A percentile compares a stretch with the other conserved stretches of the same genome.
Conservation (phyloP, 2,888 invertebrate species). For the Crocallis elinguaria region DNA sequence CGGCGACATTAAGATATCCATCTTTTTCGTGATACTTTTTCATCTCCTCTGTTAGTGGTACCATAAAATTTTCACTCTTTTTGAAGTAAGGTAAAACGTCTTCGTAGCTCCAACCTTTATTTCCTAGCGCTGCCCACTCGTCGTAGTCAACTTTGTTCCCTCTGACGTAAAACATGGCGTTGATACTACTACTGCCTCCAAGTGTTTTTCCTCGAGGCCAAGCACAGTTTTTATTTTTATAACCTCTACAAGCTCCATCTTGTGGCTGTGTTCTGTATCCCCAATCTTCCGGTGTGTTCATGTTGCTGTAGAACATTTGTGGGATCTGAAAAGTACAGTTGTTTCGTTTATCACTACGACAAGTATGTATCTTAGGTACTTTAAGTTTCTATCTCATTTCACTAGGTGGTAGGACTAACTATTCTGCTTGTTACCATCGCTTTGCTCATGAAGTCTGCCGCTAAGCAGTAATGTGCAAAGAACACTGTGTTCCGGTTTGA, state of each 20-base stretch:
- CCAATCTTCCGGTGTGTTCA: conserved; percentile 79
- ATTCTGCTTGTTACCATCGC: too few species aligned
- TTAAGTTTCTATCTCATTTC: too few species aligned
- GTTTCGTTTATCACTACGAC: too few species aligned
- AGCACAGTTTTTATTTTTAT: conserved; percentile 60
- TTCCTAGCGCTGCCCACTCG: conserved; percentile 81
- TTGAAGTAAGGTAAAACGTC: conserved; percentile 79
- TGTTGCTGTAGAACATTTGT: conserved; percentile 57
- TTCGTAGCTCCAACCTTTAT: conserved; percentile 84
- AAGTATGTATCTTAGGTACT: too few species aligned
- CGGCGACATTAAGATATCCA: conserved; percentile 70
- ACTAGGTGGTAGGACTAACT: too few species aligned
- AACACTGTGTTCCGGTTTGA: too few species aligned
- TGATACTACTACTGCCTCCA: conserved; percentile 85
- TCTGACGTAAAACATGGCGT: conserved; percentile 84
- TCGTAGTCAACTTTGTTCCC: conserved; percentile 82
- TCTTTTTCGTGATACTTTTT: conserved; percentile 61
- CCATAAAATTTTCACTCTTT: conserved; percentile 75
- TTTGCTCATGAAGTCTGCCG: too few species aligned
- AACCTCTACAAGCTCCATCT: conserved; percentile 68
- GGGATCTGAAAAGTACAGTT: conserved; percentile 48
- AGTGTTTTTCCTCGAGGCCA: conserved; percentile 87
- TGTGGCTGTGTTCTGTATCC: conserved; percentile 79
- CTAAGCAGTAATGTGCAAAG: too few species aligned
- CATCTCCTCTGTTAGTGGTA: conserved; percentile 38